Evolutionary conservation across 2,888 invertebrate species (phyloP), one percentile per base, ranked within the genome.

Genomic region (Aphidoletes aphidimyza): DNA sequence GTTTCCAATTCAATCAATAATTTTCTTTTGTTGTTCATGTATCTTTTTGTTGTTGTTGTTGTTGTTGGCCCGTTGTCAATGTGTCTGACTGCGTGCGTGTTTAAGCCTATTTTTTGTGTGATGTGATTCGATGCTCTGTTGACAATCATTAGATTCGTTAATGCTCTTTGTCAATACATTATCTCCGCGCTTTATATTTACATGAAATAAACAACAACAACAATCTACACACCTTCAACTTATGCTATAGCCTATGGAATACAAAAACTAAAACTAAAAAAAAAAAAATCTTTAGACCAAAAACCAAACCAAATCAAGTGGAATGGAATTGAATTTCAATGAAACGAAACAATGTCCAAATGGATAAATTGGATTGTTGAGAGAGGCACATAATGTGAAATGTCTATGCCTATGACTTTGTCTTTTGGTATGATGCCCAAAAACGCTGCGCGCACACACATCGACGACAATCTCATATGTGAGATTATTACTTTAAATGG

Each of bases 1-100:
- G n/a, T 69, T 69, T 69, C 30, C 30, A 69, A 69, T 69, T 69
- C 69, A 69, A 69, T 69, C 69, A 69, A 69, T 30, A 69, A 30
- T 69, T 69, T 69, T 30, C 34, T 69, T 69, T 69, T 69, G 34
- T 69, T 69, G 54, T 54, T 6, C 30, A 69, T 69, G 26, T n/a
- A n/a, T n/a, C n/a, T n/a, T n/a, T 69, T 69, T 69, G 8, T n/a
- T 69, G 26, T 69, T 69, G 34, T 69, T 69, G 54, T 54, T 6
- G 5, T 30, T 69, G 26, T 69, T 69, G 19, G 34, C 11, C 11
- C 34, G 14, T 5, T 30, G 26, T 17, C n/a, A 8, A 54, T 19
- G 26, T 22, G 22, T 54, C 19, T 3, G 11, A 17, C 5, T 11
- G 26, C 3, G 69, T 34, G 30, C 69, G 30, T 34, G 39, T n/a